Percentiles rank a stretch among this genome's conserved stretches.
Evolutionary conservation across 1,140 invertebrate species (phyloP).

Genomic region (Psilanteris sp.): DNA sequence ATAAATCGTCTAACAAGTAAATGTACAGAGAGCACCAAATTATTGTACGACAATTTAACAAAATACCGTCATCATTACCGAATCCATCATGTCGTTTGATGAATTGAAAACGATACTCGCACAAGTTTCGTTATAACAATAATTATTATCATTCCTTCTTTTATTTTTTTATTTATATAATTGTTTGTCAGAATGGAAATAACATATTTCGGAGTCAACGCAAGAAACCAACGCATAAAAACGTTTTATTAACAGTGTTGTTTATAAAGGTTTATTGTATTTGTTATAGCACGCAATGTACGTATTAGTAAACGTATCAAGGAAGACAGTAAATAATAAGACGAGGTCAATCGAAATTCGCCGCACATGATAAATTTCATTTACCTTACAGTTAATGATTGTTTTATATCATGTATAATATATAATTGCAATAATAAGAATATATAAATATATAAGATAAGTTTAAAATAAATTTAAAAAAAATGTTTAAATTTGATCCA

Average conservation of each 20-base stretch:
- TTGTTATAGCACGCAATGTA: constrained; percentile 36
- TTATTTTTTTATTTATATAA: not conserved
- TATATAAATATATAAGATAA: no score
- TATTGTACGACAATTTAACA: constrained; percentile 24
- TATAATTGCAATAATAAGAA: no score
- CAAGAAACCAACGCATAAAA: no score
- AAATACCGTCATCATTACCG: constrained; percentile 14
- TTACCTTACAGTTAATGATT: no score
- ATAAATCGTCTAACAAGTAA: constrained; percentile 49
- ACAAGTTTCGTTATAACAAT: constrained; percentile 14
- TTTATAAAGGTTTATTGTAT: not conserved
- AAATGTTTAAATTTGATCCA: no score
- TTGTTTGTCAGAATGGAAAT: not conserved
- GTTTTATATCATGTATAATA: no score
- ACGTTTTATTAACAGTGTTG: constrained; percentile 9
- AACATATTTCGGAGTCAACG: not conserved
- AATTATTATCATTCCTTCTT: constrained; percentile 11
- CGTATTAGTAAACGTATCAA: constrained; percentile 50
- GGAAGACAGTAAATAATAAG: constrained; percentile 56
- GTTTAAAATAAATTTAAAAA: no score
- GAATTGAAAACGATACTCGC: constrained; percentile 15
- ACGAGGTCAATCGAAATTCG: constrained; percentile 35
- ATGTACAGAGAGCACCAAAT: constrained; percentile 62
- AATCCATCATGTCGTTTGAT: constrained; percentile 13
- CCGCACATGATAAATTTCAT: no score